Evolutionary conservation across 2,113 vertebrate species (phyloP), one percentile per base, ranked within the genome.

Genomic region (Vulpes vulpes): DNA sequence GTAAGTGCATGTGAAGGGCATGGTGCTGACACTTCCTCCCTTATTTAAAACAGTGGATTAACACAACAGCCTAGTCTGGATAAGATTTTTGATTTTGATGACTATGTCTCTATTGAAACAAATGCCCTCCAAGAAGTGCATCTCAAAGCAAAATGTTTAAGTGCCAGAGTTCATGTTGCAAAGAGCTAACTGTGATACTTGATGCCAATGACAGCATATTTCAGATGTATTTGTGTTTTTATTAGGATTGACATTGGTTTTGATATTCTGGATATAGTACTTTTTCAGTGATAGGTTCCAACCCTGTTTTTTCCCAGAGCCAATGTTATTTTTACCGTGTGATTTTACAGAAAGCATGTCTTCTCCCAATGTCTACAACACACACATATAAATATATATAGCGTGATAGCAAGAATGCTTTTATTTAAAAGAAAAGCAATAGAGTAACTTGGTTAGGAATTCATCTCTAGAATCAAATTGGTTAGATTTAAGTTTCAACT

Each of bases 401-500:
- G 12, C 8, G 3, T 65, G 49, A 49, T 20, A 83, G 14, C 20
- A 94, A 76, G 67, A 87, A 86, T 73, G 4, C 20, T 43, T 65
- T 0, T 30, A 89, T 87, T 90, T 85, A 76, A 84, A 79, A 89
- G 16, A 62, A 76, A 92, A 91, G 20, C 23, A 86, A 4, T 53
- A 27, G 30, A 17, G n/a, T 49, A 59, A 25, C 2, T 65, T 94
- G 14, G 22, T 43, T 86, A 94, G 55, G 32, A 35, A 83, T 91
- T 71, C 35, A 67, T 7, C 17, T 92, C 19, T 73, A 64, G 16
- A 83, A 20, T 91, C 32, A 69, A 83, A 53, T 65, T 84, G 4
- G 30, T 89, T 94, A 3, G 22, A 49, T 80, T 95, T 91, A 64
- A 94, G 22, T 65, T 92, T 91, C 49, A 69, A 3, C 11, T 98